phyloP scores from a whole-genome alignment of 2,888 invertebrate species.

The Dynastes hyllus region DNA sequence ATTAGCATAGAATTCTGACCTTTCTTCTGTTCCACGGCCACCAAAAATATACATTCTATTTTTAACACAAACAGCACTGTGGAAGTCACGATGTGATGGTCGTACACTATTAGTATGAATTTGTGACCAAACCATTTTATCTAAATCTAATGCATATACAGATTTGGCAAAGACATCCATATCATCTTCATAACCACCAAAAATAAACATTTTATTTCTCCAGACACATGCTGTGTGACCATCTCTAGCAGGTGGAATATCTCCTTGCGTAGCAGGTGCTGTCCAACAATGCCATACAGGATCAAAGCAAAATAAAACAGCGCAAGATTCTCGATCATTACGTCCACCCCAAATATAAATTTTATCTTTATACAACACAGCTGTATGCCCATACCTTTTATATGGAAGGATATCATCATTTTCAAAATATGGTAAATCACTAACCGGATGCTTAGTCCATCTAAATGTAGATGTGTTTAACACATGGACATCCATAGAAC shows the following conservation, averaged over 20 bases:
- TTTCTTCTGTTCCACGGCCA: constrained; percentile 82
- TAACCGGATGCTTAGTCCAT: constrained; percentile 76
- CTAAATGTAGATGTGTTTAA: constrained; percentile 82
- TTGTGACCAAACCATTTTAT: constrained; percentile 82
- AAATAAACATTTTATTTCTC: constrained; percentile 87
- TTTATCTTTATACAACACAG: constrained; percentile 84
- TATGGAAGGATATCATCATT: constrained; percentile 78
- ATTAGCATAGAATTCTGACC: constrained; percentile 75
- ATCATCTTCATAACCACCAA: constrained; percentile 93
- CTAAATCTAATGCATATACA: constrained; percentile 83
- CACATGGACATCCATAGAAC: constrained; percentile 90
- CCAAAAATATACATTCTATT: constrained; percentile 92
- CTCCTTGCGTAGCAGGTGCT: constrained; percentile 78
- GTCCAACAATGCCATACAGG: constrained; percentile 81
- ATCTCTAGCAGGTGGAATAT: constrained; percentile 87
- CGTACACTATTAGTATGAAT: constrained; percentile 75
- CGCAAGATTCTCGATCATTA: constrained; percentile 89
- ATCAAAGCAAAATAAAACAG: constrained; percentile 87
- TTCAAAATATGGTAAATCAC: constrained; percentile 72
- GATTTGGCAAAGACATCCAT: constrained; percentile 87
- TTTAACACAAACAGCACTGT: constrained; percentile 86
- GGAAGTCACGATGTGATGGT: constrained; percentile 86
- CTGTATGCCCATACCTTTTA: constrained; percentile 95
- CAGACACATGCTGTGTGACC: constrained; percentile 93
- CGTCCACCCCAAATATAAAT: constrained; percentile 95